A percentile compares a stretch with the other conserved stretches of the same genome.
These are phyloP conservation scores for Idaea aversata DNA, from an alignment of 2,888 invertebrate genomes.

Conservation along the genomic window DNA sequence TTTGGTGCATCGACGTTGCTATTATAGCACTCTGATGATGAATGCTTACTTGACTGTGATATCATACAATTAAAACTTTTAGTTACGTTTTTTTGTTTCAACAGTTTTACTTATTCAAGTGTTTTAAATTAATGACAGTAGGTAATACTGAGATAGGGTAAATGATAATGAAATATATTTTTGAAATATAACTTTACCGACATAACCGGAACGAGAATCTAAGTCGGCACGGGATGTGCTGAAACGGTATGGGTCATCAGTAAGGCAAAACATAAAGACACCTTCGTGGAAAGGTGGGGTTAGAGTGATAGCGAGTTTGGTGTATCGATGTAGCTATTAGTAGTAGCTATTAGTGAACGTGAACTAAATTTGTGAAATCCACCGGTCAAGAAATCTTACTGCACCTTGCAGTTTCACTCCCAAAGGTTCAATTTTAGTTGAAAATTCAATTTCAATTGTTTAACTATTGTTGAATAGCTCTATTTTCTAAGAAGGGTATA, in stretches of 20 bases:
- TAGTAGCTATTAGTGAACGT: no score
- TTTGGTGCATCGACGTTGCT: neutral
- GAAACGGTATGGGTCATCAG: constrained; percentile 51
- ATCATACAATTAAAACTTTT: no score
- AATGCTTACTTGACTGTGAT: no score
- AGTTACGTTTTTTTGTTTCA: no score
- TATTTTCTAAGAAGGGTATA: neutral
- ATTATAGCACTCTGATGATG: neutral
- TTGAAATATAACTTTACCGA: constrained; percentile 19
- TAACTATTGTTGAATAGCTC: no score
- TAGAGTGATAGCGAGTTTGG: constrained; percentile 5
- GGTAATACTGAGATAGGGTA: neutral
- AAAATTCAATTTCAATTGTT: no score
- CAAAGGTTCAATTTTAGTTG: no score
- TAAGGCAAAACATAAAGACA: constrained; percentile 50
- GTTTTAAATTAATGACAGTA: no score
- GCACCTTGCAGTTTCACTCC: neutral
- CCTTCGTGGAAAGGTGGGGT: constrained; percentile 21
- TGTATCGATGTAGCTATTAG: neutral
- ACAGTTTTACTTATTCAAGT: no score
- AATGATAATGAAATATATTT: neutral
- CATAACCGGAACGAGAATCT: constrained; percentile 72
- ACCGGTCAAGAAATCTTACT: no score
- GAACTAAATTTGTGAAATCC: no score
- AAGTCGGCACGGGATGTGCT: constrained; percentile 68